Percentiles rank a stretch among this genome's conserved stretches.
Evolutionary conservation across 2,888 invertebrate genomes (phyloP).

Genomic region (Drosophila cyrtoloma): DNA sequence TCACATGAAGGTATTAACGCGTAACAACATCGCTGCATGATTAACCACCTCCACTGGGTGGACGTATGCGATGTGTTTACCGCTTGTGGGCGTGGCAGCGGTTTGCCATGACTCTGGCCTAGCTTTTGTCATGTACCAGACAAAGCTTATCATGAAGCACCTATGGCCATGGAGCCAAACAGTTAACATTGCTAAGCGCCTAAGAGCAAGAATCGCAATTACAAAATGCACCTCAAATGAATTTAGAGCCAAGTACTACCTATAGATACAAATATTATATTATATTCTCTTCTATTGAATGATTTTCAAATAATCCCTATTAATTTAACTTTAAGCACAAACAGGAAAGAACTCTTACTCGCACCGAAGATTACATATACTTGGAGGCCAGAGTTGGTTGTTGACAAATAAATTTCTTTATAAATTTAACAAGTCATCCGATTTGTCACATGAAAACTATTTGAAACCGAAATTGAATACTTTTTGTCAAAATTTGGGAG

Average conservation of each 20-base stretch:
- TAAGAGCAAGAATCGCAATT: constrained; percentile 1
- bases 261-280: background rate
- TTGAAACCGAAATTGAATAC: background rate
- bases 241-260: background rate
- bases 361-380: background rate
- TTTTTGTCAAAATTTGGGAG: background rate
- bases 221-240: background rate
- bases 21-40: constrained; percentile 84
- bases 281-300: background rate
- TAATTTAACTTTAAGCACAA: background rate
- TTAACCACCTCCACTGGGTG: constrained; percentile 75
- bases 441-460: background rate
- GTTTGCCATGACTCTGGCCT: constrained; percentile 60
- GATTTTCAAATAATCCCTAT: background rate
- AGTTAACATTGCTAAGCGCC: constrained; percentile 40
- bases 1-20: constrained; percentile 86
- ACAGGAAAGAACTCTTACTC: background rate
- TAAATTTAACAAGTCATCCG: background rate
- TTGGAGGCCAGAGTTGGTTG: background rate
- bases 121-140: constrained; percentile 51
- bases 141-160: constrained; percentile 37
- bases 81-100: constrained; percentile 29
- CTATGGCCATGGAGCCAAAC: constrained; percentile 17
- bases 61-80: constrained; percentile 1
- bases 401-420: background rate